Conservation (phyloP, 2,113 vertebrate species). For the Gopherus flavomarginatus region DNA sequence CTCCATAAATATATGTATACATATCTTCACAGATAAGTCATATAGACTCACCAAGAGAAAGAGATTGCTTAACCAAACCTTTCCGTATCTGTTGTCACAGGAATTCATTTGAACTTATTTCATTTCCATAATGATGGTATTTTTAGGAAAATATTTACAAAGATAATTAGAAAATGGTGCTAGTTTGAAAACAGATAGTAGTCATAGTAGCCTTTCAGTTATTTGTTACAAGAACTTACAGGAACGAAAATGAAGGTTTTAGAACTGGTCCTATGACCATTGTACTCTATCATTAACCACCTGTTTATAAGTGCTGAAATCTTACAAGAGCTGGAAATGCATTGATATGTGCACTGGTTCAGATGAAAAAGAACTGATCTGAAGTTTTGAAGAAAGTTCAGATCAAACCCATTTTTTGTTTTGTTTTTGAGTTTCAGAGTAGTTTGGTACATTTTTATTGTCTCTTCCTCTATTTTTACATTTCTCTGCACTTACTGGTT, state of each 20-base stretch:
- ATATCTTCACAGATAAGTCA: not conserved
- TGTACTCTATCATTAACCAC: not conserved
- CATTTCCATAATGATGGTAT: not conserved
- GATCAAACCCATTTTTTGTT: not conserved
- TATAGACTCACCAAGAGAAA: rapidly evolving
- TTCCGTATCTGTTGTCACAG: not conserved
- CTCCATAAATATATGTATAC: not conserved
- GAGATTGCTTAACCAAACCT: not conserved
- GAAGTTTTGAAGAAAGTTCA: not conserved
- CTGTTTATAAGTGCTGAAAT: not conserved
- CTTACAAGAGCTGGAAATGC: not conserved
- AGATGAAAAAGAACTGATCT: not conserved
- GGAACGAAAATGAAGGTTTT: not conserved
- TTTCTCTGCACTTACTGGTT: not conserved
- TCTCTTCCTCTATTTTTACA: not conserved
- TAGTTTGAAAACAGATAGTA: not conserved
- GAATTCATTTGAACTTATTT: not conserved
- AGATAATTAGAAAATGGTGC: not conserved
- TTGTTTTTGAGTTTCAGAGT: not conserved
- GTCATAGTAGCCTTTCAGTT: rapidly evolving
- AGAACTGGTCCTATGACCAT: not conserved
- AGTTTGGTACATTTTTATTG: rapidly evolving
- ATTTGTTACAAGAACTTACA: rapidly evolving
- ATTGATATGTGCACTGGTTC: not conserved
- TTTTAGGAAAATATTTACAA: not conserved